Evolutionary conservation across 2,797 vertebrate species (phyloP), one percentile per base, ranked within the genome.

Genomic region (Salarias fasciatus): DNA sequence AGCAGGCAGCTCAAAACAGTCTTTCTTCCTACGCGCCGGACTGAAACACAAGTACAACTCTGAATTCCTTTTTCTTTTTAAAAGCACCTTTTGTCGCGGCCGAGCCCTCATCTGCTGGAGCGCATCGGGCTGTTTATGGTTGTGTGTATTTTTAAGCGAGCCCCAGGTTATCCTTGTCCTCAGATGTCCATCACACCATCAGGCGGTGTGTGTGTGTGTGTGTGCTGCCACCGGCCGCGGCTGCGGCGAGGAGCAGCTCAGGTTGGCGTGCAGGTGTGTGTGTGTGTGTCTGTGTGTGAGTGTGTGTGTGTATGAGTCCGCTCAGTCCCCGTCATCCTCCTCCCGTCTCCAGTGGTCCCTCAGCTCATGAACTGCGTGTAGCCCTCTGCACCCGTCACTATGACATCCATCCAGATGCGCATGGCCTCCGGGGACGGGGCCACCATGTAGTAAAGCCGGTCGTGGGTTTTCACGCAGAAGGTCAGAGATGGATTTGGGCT

Each of bases 321-420:
- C 42, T 73, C 45, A 11, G 36, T 69, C 64, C 64, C 48, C 18
- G 18, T 24, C 65, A 10, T 61, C 70, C 65, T 65, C 56, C 37
- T 8, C 8, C 47, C 53, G 38, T 9, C 63, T 60, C 62, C 56
- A 4, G 33, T 51, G 72, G 75, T 74, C 78, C 80, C 86, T 94
- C 88, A 98, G 93, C 93, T 98, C 95, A 97, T 93, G 88, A 98
- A 99, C 91, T 98, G 96, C 0, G 97, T 98, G 85, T 98, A 97
- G 12, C 97, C 97, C 89, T 99, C 97, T 0, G 97, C 97, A 0
- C 96, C 97, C 0, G 97, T 99, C 79, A 99, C 96, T 12, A 99
- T 97, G 79, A 96, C 97, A 0, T 99, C 97, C 97, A 99, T 99
- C 97, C 97, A 99, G 87, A 99, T 98, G 71, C 97, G 92, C 97